phyloP scores from a whole-genome alignment of 2,797 vertebrate genomes.

The Amniataba percoides region DNA sequence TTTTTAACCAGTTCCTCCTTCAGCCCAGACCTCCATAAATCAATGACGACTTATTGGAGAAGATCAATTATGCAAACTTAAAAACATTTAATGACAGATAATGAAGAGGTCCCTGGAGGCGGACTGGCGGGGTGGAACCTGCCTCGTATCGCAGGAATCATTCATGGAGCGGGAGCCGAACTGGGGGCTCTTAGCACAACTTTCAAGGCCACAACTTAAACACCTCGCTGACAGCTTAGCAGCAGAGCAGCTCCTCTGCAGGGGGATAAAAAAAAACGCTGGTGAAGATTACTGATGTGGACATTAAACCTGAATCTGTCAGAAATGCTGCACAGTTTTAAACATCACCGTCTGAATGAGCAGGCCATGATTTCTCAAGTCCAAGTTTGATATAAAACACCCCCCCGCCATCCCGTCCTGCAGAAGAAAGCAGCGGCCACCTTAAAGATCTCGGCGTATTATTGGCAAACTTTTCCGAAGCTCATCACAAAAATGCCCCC shows the following conservation, averaged over 20 bases:
- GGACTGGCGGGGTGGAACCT: constrained; percentile 55
- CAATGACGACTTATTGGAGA: constrained; percentile 98
- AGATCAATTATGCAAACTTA: constrained; percentile 99
- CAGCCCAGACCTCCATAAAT: constrained; percentile 95
- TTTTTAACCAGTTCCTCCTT: constrained; percentile 95
- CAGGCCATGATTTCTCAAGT: neutral
- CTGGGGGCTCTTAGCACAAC: constrained; percentile 23
- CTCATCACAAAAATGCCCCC: constrained; percentile 81
- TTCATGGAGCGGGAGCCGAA: constrained; percentile 54
- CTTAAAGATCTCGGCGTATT: constrained; percentile 47
- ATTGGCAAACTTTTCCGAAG: constrained; percentile 62
- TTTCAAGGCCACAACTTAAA: constrained; percentile 66
- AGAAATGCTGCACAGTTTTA: constrained; percentile 26
- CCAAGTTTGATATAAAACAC: constrained; percentile 24
- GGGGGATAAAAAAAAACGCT: neutral
- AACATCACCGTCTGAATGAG: constrained; percentile 29
- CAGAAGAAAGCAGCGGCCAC: constrained; percentile 48
- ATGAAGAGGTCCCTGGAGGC: constrained; percentile 93
- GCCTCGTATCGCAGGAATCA: constrained; percentile 79
- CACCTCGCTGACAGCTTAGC: constrained; percentile 36
- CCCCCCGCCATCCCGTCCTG: too few relatives aligned
- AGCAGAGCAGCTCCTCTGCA: constrained; percentile 15
- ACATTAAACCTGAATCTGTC: constrained; percentile 18
- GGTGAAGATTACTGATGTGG: constrained; percentile 38
- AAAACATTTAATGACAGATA: constrained; percentile 99